Evolutionary conservation across 1,140 invertebrate genomes (phyloP), one percentile per base, ranked within the genome.

Genomic region (Drosophila serrata): DNA sequence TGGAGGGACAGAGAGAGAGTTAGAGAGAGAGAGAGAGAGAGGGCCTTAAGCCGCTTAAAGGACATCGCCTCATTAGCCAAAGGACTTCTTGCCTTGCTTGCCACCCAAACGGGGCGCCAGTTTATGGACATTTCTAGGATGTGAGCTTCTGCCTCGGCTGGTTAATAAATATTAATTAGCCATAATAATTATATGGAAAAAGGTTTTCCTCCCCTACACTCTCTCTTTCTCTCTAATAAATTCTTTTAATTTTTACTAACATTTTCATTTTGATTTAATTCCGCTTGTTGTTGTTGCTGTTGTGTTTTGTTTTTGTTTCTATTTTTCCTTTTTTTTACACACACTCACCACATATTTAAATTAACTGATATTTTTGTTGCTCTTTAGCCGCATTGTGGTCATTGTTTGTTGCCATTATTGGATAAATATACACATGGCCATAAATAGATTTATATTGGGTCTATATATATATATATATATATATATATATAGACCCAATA

Each of bases 121-220:
- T 29, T 64, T 45, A 37, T 67, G 60, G 63, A 22, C 63, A 64
- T 29, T 11, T 3, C 19, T 11, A 51, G 27, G 29, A 39, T 37
- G 63, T 37, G 29, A 64, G 56, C 37, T 9, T 11, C n/a, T 8
- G 13, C n/a, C 27, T 6, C 27, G 49, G 22, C 43, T 56, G 53
- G 64, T 73, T 76, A 82, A 86, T 86, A 79, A 86, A 87, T 86
- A 86, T 86, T 86, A 86, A 86, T 86, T 82, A 87, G 82, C 70
- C 56, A 79, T 87, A 67, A 86, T 86, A 79, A 86, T 86, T 75
- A 70, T 86, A 79, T 64, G 74, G 68, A 69, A 74, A 74, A 85
- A 82, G 62, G 49, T 67, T 60, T 58, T 65, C 9, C 29, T 4
- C 19, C 9, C 7, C 12, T 11, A 15, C 5, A 0, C 55, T 19